Percentiles rank a stretch among this genome's conserved stretches.
These are phyloP conservation scores for Cetoscarus ocellatus DNA, from an alignment of 2,797 vertebrate genomes.

Conservation along the genomic window DNA sequence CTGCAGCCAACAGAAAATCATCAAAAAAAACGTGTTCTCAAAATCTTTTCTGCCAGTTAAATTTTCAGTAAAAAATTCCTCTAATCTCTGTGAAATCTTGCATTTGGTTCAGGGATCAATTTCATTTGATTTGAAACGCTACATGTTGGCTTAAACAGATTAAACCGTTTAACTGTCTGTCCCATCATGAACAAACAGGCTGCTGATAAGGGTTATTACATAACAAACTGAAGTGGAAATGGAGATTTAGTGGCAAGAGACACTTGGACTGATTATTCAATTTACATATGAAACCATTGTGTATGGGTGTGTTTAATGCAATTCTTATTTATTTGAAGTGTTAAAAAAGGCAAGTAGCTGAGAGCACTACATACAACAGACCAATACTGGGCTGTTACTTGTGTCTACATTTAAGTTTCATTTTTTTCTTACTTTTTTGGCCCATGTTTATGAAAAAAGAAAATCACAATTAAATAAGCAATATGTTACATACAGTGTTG, in stretches of 20 bases:
- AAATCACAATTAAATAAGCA: too few relatives aligned
- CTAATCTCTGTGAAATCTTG: too few relatives aligned
- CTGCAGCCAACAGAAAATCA: too few relatives aligned
- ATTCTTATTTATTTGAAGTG: neutral
- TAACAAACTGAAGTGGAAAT: neutral
- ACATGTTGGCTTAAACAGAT: neutral
- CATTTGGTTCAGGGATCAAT: neutral
- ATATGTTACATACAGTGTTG: too few relatives aligned
- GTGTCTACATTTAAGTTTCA: too few relatives aligned
- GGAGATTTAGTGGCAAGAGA: neutral
- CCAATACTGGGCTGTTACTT: too few relatives aligned
- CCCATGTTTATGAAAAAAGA: too few relatives aligned
- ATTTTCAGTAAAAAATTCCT: too few relatives aligned
- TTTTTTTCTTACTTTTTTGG: too few relatives aligned
- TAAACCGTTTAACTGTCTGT: conserved; percentile 21
- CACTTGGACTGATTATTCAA: neutral
- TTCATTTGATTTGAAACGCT: neutral
- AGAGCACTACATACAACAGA: rapidly evolving
- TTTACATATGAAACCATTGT: neutral
- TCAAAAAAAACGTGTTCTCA: too few relatives aligned
- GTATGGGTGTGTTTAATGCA: neutral
- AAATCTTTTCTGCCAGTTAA: too few relatives aligned
- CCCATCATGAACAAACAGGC: conserved; percentile 10
- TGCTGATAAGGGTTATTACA: conserved; percentile 62
- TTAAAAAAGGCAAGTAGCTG: neutral